Base-by-base conservation (phyloP, 1,140 invertebrate genomes). In the Mya arenaria region DNA sequence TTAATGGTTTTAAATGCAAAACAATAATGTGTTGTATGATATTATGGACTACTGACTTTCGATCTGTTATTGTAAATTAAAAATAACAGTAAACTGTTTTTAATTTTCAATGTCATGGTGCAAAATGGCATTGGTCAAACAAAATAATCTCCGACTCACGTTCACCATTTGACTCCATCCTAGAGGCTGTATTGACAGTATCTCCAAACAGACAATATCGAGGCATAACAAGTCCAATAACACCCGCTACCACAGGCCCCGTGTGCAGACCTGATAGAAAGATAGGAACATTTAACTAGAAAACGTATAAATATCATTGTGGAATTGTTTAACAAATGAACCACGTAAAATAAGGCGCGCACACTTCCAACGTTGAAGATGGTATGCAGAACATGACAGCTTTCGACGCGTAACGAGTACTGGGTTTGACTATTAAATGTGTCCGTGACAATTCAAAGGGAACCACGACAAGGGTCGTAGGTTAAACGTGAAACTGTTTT, bases 201-300 rank as follows among this genome's bases (percentile, higher is more conserved):
- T 81, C 78, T 25, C 78, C 78, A 60, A 81, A 81, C 56, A 81
- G 36, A 32, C 78, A 81, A 32, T 81, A 81, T 15, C 75, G 36
- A 3, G 75, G 75, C 75, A 79, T 79, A 3, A 48, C 65, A 2
- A 79, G 36, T 17, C 78, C 78, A 3, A 81, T 65, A 6, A 81
- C 78, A 15, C 78, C 78, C 32, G 78, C 55, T 3, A 81, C 78
- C 65, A 81, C 78, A 8, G 75, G 44, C n/a, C 75, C 75, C 5
- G 75, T 78, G 48, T 78, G 75, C 36, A 78, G 32, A 48, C 75
- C 75, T 78, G n/a, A n/a, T n/a, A n/a, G n/a, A n/a, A n/a, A n/a
- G n/a, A n/a, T n/a, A n/a, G n/a, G n/a, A n/a, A n/a, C n/a, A n/a
- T n/a, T n/a, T n/a, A n/a, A n/a, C n/a, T n/a, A n/a, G n/a, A n/a